These are phyloP conservation scores for Salpingus planirostris DNA, from an alignment of 2,888 invertebrate species.

Conservation along the genomic window DNA sequence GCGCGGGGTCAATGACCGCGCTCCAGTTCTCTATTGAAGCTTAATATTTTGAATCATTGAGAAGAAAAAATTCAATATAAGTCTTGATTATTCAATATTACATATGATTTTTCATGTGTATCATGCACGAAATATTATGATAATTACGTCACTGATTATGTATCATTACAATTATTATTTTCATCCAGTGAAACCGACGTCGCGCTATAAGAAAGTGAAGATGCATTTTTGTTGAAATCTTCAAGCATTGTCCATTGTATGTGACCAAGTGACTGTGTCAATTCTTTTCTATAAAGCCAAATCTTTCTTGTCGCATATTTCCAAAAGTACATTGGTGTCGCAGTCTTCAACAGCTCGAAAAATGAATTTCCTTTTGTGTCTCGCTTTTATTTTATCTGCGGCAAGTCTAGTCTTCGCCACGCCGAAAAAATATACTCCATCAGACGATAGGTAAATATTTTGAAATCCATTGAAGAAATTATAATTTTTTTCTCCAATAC, in stretches of 20 bases:
- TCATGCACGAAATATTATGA: neutral
- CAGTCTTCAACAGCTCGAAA: no score
- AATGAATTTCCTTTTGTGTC: no score
- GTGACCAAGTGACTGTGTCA: constrained; percentile 32
- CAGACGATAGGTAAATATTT: constrained; percentile 30
- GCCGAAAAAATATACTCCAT: constrained; percentile 32
- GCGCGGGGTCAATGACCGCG: no score
- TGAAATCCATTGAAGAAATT: no score
- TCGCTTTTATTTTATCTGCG: constrained; percentile 3
- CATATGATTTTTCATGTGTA: no score
- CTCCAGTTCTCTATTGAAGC: no score
- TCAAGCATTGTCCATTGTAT: constrained; percentile 37
- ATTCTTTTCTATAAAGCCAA: constrained; percentile 24
- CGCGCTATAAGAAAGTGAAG: constrained; percentile 28
- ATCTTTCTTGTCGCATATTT: no score
- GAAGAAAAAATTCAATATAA: no score
- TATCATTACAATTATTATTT: neutral
- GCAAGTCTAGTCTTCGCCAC: constrained; percentile 17
- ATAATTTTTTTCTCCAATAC: no score
- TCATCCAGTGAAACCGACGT: constrained; percentile 5
- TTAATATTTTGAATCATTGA: no score
- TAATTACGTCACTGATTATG: constrained; percentile 5
- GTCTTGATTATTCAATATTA: no score
- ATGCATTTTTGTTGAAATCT: constrained; percentile 20
- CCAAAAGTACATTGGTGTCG: no score